phyloP scores from a whole-genome alignment of 2,797 vertebrate genomes.

The Dipus sagitta region DNA sequence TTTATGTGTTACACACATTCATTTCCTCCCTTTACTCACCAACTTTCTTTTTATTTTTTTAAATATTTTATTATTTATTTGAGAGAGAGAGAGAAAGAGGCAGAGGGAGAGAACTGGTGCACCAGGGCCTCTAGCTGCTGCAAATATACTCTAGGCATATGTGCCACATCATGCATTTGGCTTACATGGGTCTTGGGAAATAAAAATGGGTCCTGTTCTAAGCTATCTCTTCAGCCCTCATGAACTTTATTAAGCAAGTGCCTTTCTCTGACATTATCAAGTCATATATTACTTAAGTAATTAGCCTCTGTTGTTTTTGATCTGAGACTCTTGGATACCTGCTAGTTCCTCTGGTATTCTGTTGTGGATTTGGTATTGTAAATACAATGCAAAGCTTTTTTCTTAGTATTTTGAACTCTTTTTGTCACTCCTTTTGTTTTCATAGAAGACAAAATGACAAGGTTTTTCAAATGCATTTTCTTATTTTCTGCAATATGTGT shows the following conservation, averaged over 20 bases:
- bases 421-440: conserved; percentile 59
- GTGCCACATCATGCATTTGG: no score
- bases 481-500: conserved; percentile 70
- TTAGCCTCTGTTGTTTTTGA: background rate
- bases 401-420: conserved; percentile 40
- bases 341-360: background rate
- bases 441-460: conserved; percentile 58
- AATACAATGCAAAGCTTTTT: conserved; percentile 51
- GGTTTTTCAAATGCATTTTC: conserved; percentile 52
- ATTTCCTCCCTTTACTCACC: background rate
- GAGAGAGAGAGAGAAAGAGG: no score
- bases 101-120: no score
- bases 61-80: no score
- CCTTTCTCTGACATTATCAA: background rate
- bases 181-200: no score
- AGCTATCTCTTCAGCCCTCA: no score
- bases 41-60: background rate
- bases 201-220: no score
- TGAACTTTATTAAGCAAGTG: background rate
- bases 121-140: no score
- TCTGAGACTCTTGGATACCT: background rate
- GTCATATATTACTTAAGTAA: background rate
- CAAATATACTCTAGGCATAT: no score
- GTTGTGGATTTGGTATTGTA: conserved; percentile 26
- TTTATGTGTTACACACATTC: background rate